Conservation (phyloP, 2,797 vertebrate species). For the Champsocephalus esox region DNA sequence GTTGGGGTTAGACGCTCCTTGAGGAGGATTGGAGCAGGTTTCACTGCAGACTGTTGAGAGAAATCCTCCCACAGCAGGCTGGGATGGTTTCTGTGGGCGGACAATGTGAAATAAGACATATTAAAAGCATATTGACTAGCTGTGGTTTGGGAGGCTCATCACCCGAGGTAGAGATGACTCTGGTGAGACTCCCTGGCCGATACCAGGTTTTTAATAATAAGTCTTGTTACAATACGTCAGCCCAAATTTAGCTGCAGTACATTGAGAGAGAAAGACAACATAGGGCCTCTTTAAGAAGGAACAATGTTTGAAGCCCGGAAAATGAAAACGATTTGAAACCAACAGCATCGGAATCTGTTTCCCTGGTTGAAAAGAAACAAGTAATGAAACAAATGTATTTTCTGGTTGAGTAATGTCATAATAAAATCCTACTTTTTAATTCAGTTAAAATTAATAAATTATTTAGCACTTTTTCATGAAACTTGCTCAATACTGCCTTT, state of each 20-base stretch:
- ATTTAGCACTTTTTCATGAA: no score
- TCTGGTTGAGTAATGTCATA: no score
- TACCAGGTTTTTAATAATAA: conserved; percentile 61
- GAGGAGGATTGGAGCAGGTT: conserved; percentile 35
- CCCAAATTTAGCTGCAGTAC: conserved; percentile 26
- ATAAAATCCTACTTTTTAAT: no score
- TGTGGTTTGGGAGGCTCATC: conserved; percentile 41
- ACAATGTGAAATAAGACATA: conserved; percentile 47
- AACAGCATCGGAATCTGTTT: no score
- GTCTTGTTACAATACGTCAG: not conserved
- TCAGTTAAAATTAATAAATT: no score
- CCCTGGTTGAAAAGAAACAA: no score
- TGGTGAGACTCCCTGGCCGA: conserved; percentile 7
- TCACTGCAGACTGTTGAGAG: conserved; percentile 38
- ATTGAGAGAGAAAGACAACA: conserved; percentile 14
- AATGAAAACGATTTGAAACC: not conserved
- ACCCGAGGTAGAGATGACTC: conserved; percentile 22
- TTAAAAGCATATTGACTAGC: conserved; percentile 59
- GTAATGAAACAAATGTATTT: no score
- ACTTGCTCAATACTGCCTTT: no score
- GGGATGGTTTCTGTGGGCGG: conserved; percentile 52
- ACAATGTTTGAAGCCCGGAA: not conserved
- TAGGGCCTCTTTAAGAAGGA: no score
- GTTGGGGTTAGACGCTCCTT: conserved; percentile 35
- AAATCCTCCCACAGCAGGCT: conserved; percentile 45